Conservation (phyloP, 1,140 invertebrate genomes). For the Nasonia giraulti region DNA sequence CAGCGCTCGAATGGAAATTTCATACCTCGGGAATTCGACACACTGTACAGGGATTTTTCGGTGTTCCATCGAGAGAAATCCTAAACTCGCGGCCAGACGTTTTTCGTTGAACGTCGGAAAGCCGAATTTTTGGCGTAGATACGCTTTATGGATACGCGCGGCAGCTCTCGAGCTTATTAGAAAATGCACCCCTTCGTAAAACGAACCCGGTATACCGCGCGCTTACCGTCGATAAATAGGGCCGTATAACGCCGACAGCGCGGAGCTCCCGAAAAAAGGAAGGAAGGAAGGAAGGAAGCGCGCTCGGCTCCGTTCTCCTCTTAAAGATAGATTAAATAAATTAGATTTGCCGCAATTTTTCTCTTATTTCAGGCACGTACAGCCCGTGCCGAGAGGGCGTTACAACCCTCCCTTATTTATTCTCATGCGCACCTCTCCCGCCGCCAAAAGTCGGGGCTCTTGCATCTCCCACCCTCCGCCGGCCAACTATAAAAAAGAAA, state of each 20-base stretch:
- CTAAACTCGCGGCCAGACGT: not conserved
- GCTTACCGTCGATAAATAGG: slow-evolving; percentile 15
- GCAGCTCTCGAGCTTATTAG: not conserved
- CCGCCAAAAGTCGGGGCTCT: slow-evolving; percentile 40
- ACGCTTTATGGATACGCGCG: not conserved
- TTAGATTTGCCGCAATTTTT: slow-evolving; percentile 47
- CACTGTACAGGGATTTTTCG: not conserved
- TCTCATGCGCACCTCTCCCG: slow-evolving; percentile 28
- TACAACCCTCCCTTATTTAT: slow-evolving; percentile 47
- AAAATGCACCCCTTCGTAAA: slow-evolving; percentile 4
- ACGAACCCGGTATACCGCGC: not conserved
- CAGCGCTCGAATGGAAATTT: not conserved
- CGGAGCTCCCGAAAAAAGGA: not conserved
- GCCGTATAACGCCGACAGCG: not conserved
- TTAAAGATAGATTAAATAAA: slow-evolving; percentile 52
- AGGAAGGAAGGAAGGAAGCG: not conserved
- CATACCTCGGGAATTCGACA: not conserved
- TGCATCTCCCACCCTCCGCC: slow-evolving; percentile 1
- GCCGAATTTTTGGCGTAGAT: not conserved
- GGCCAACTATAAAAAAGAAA: slow-evolving; percentile 24
- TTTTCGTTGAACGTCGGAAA: not conserved
- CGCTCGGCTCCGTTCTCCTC: slow-evolving; percentile 11
- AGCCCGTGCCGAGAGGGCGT: slow-evolving; percentile 18
- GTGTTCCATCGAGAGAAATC: not conserved
- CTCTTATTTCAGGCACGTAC: slow-evolving; percentile 50